Evolutionary conservation across 35 echinoderm and acorn worm species (phyloP), one percentile per base, ranked within the genome.

Genomic region (Ophiothrix spiculata): DNA sequence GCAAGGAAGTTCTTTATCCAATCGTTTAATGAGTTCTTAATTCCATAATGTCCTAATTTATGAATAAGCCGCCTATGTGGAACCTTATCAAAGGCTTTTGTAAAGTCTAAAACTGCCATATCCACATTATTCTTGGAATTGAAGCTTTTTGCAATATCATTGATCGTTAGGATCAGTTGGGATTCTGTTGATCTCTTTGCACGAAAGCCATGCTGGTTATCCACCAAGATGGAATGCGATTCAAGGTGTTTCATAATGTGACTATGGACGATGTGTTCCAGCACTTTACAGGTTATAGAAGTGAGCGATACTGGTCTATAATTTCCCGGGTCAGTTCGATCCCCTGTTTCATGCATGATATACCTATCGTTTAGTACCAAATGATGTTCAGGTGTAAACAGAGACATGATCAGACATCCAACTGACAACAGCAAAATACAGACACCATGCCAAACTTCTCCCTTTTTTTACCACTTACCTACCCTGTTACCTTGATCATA

Each of bases 221-320:
- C 80, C 4, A 77, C 40, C 0, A 90, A 40, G 4, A 90, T 60
- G 6, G 56, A 1, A 31, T 83, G 39, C 13, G 75, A 11, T 83
- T 90, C 78, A 39, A 83, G 39, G 36, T 90, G 88, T 11, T 78
- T 64, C 81, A 90, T 84, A 19, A 90, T 76, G 33, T 90, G 88
- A 21, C 56, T 39, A 32, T 84, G 75, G 29, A 90, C 29, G 15
- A 90, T 90, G 39, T 88, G 80, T 78, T 90, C 88, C 31, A 90
- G 56, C n/a, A 90, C 23, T 56, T 75, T 90, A 28, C 80, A 41
- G 4, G 39, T 31, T 16, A 90, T 42, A 29, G 81, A 42, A 10
- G 88, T 90, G 4, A 90, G 40, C 12, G 81, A 90, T 36, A 90
- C 88, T 77, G 80, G 80, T 77, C 88, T 39, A 39, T 90, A 84